Evolutionary conservation across 2,113 vertebrate genomes (phyloP).

Genomic region (Empidonax traillii): DNA sequence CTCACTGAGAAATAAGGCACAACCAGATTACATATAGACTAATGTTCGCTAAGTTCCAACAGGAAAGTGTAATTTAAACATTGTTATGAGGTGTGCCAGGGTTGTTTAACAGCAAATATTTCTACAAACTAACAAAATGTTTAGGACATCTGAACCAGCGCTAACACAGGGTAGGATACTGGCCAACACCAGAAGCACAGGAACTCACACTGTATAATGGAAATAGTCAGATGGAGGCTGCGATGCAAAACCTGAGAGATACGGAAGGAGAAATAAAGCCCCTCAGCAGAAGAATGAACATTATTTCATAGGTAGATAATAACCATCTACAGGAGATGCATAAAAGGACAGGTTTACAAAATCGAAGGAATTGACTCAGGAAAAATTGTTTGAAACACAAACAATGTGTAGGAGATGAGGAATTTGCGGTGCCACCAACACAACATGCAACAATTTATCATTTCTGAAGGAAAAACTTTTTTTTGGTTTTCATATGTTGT

Average conservation of each 20-base stretch:
- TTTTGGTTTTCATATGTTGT: rapidly evolving
- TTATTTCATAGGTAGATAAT: background rate
- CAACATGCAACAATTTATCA: background rate
- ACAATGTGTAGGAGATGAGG: background rate
- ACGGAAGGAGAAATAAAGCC: background rate
- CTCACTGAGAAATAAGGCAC: background rate
- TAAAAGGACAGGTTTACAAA: background rate
- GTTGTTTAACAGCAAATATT: background rate
- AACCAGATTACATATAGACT: background rate
- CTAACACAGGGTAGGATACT: background rate
- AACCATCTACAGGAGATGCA: background rate
- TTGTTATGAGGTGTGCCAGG: background rate
- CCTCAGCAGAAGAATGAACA: background rate
- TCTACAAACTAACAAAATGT: background rate
- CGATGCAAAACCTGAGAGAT: background rate
- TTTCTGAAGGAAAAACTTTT: background rate
- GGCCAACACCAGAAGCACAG: background rate
- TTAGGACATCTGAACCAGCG: background rate
- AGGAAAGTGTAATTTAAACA: background rate
- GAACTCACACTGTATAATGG: background rate
- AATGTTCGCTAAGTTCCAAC: background rate
- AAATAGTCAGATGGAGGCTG: background rate
- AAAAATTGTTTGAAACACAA: background rate
- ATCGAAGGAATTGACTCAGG: background rate
- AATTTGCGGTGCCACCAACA: background rate